Evolutionary conservation across 1,140 invertebrate genomes (phyloP), one percentile per base, ranked within the genome.

Genomic region (Trichonephila inaurata): DNA sequence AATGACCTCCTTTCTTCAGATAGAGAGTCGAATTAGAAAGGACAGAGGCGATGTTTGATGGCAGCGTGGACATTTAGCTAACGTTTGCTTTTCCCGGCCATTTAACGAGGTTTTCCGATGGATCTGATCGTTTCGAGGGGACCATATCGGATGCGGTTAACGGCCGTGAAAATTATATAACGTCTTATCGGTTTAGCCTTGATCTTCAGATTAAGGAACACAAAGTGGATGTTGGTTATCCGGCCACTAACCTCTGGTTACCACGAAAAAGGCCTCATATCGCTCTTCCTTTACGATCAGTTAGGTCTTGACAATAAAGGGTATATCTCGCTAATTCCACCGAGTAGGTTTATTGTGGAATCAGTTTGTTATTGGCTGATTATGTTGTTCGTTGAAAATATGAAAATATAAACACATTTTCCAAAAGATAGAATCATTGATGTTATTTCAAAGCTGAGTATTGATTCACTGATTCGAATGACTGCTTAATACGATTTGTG

Each of bases 41-140:
- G 72, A 33, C 28, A 4, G 28, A 19, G 28, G 72, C 28, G 18
- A 6, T 77, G 72, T 33, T 77, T 77, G 28, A 77, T 77, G 72
- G 14, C 18, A 7, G 24, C 14, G 28, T 33, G 72, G 16, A 77
- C 72, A 77, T 77, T 77, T 77, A 33, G 28, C 72, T 77, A 28
- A 18, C 72, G 72, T 77, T 77, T 77, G 28, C 72, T 77, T 77
- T 77, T 77, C 72, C 28, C 28, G 72, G 72, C 16, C 72, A 77
- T 77, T 77, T 77, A 77, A 77, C 72, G 72, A 33, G 72, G 72
- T 51, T 77, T 77, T 77, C 72, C 28, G 16, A 77, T 40, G 72
- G 72, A 77, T 0, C 33, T 40, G 16, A 64, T 64, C 62, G 28
- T 77, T 77, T 28, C 12, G 16, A 77, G 72, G 72, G 16, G 24